phyloP scores from a whole-genome alignment of 1,140 invertebrate genomes.

The Drosophila chauvacae region DNA sequence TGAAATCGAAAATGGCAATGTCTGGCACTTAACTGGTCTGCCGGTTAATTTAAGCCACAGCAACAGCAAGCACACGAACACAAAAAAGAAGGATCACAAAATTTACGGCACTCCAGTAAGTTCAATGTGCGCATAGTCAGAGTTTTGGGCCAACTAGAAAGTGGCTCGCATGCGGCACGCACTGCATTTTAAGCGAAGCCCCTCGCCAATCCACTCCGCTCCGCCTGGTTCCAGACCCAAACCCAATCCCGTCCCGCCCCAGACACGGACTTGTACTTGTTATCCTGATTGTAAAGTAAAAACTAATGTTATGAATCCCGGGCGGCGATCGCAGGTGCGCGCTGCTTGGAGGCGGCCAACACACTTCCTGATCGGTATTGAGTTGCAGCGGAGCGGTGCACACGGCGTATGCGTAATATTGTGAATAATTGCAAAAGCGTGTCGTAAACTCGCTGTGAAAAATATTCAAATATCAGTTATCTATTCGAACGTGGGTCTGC shows the following conservation, averaged over 20 bases:
- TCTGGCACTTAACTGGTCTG: conserved; percentile 66
- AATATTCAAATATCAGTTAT: conserved; percentile 66
- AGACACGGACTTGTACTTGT: conserved; percentile 62
- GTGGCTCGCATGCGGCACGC: conserved; percentile 71
- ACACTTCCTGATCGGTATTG: conserved; percentile 67
- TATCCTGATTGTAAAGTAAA: conserved; percentile 72
- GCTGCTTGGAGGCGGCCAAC: conserved; percentile 33
- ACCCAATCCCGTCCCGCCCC: conserved; percentile 28
- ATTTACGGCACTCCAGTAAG: conserved; percentile 63
- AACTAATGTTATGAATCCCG: conserved; percentile 55
- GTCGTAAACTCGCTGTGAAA: conserved; percentile 56
- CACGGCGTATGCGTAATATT: conserved; percentile 74
- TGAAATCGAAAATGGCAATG: conserved; percentile 61
- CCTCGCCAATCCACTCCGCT: conserved; percentile 3
- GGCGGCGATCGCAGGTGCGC: conserved; percentile 61
- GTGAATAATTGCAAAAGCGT: conserved; percentile 77
- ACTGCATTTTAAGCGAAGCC: conserved; percentile 23
- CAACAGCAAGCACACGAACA: neutral
- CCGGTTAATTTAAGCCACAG: conserved; percentile 40
- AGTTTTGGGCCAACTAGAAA: conserved; percentile 71
- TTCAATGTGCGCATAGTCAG: conserved; percentile 71
- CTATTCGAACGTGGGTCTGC: conserved; percentile 30
- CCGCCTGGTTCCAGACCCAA: conserved; percentile 6
- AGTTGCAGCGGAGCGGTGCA: conserved; percentile 35
- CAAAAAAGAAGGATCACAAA: conserved; percentile 23